These are phyloP conservation scores for Eumerus sabulonum DNA, from an alignment of 2,888 invertebrate species.

Conservation along the genomic window DNA sequence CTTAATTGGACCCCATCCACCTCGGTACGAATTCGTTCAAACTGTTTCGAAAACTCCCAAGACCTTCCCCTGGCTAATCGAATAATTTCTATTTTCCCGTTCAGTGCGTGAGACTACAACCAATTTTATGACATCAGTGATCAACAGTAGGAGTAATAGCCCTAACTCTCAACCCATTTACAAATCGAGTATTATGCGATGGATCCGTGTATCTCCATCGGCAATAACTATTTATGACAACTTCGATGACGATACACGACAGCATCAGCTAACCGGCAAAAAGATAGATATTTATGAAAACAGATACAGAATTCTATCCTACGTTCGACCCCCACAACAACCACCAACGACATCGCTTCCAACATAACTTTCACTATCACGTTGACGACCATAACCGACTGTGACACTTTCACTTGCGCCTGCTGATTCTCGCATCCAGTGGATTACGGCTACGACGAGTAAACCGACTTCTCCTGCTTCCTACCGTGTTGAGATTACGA, in stretches of 20 bases:
- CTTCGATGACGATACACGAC: slow-evolving; percentile 52
- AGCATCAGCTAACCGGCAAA: slow-evolving; percentile 43
- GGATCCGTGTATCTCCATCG: slow-evolving; percentile 53
- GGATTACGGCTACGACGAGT: neutral
- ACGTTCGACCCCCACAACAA: slow-evolving; percentile 37
- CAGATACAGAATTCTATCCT: slow-evolving; percentile 53
- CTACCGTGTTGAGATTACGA: too few relatives aligned
- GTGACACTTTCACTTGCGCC: too few relatives aligned
- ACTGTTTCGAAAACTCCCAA: too few relatives aligned
- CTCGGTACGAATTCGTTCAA: too few relatives aligned
- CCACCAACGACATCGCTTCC: neutral
- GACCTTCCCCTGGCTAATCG: too few relatives aligned
- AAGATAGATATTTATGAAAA: slow-evolving; percentile 60
- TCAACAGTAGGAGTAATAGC: neutral
- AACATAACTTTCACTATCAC: too few relatives aligned
- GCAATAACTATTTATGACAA: slow-evolving; percentile 63
- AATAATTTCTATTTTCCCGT: too few relatives aligned
- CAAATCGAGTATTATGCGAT: slow-evolving; percentile 63
- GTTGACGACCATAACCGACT: too few relatives aligned
- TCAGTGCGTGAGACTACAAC: too few relatives aligned
- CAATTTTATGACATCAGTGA: too few relatives aligned
- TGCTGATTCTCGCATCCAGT: slow-evolving; percentile 1
- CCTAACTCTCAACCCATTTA: slow-evolving; percentile 24
- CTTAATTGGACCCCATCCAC: too few relatives aligned
- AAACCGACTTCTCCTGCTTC: too few relatives aligned